These are phyloP conservation scores for Tauraco erythrolophus DNA, from an alignment of 2,113 vertebrate genomes.

Conservation along the genomic window DNA sequence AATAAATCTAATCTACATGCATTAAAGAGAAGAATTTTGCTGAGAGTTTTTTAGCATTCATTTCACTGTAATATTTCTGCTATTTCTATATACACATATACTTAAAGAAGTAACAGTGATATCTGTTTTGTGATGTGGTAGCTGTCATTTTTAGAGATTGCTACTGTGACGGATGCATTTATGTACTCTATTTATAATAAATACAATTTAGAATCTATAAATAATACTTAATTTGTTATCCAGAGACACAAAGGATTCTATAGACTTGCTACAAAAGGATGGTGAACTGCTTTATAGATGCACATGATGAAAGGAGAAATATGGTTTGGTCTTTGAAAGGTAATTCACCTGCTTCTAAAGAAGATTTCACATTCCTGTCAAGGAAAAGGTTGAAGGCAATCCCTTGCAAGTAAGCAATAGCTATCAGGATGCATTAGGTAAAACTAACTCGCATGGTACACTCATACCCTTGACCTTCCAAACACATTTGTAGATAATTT, in stretches of 20 bases:
- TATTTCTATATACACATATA: neutral
- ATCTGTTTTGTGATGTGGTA: neutral
- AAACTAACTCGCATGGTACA: neutral
- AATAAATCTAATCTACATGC: slow-evolving; percentile 4
- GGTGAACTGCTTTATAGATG: neutral
- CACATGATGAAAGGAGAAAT: neutral
- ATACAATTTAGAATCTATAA: neutral
- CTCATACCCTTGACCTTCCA: neutral
- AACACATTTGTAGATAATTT: slow-evolving; percentile 12
- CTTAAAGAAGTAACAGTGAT: neutral
- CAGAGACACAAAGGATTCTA: neutral
- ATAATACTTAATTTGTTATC: neutral
- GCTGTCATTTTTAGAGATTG: neutral
- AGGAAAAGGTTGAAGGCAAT: neutral
- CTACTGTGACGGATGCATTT: neutral
- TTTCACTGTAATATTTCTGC: neutral
- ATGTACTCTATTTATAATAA: neutral
- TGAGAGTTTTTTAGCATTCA: neutral
- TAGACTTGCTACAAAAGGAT: neutral
- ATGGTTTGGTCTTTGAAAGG: neutral
- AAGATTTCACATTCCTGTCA: neutral
- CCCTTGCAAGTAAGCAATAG: neutral
- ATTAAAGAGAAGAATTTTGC: slow-evolving; percentile 6
- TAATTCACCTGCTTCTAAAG: neutral
- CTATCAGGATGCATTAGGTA: slow-evolving; percentile 21